Conservation (phyloP, 2,113 vertebrate genomes). For the Hyaena hyaena region DNA sequence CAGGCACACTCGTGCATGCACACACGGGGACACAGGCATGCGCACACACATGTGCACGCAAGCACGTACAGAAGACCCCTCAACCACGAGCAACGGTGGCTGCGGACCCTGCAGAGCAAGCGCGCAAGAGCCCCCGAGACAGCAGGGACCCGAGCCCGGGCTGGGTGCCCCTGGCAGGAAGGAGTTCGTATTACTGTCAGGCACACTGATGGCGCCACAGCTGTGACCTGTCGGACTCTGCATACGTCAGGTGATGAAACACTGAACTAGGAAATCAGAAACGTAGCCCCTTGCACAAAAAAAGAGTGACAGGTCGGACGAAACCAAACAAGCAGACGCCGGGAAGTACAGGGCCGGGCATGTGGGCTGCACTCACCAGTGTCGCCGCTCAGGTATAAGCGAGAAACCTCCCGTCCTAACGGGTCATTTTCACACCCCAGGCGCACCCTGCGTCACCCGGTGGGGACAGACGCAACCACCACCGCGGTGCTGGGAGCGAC, state of each 20-base stretch:
- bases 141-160: background rate
- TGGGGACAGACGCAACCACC: background rate
- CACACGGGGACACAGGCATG: too few relatives aligned
- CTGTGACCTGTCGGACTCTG: accelerated
- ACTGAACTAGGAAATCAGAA: background rate
- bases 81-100: background rate
- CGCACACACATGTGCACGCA: background rate
- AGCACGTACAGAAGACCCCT: background rate
- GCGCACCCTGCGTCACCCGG: accelerated
- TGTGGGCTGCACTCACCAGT: accelerated
- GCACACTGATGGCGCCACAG: accelerated
- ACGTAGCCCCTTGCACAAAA: too few relatives aligned
- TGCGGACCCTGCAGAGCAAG: background rate
- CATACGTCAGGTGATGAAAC: background rate
- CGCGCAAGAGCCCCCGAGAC: accelerated
- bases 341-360: accelerated
- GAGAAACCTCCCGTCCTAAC: background rate
- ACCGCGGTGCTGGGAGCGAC: background rate
- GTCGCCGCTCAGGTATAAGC: accelerated
- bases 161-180: accelerated
- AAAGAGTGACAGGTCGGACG: background rate
- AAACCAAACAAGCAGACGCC: accelerated
- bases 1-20: too few relatives aligned
- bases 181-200: accelerated
- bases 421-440: accelerated